These are phyloP conservation scores for Planococcus citri DNA, from an alignment of 1,140 invertebrate genomes.

Conservation along the genomic window DNA sequence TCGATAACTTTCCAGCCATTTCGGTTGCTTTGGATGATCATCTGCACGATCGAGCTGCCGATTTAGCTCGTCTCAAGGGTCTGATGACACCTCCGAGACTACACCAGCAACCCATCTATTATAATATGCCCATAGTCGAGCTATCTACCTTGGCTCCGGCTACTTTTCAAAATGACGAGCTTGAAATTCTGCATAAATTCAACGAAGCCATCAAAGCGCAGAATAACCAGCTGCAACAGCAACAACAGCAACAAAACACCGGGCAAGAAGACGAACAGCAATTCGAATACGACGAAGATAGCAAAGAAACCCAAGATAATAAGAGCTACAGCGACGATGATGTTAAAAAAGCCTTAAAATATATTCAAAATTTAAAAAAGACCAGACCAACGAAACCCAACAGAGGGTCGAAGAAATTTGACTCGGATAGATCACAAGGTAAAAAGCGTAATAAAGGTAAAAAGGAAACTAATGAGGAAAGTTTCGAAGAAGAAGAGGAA, in stretches of 20 bases:
- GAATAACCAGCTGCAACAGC: not conserved
- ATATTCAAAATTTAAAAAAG: not conserved
- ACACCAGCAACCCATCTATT: not conserved
- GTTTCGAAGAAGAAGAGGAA: not conserved
- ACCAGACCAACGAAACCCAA: not conserved
- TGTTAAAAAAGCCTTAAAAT: not conserved
- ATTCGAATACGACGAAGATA: not conserved
- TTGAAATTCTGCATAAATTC: not conserved
- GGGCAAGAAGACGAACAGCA: not conserved
- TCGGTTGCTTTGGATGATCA: not conserved
- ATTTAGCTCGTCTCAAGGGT: not conserved
- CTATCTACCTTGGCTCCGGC: not conserved
- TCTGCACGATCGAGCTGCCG: not conserved
- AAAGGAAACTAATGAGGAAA: not conserved
- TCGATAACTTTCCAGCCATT: not conserved
- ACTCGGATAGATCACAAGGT: not conserved
- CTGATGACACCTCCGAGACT: not conserved
- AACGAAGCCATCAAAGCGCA: not conserved
- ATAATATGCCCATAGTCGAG: not conserved
- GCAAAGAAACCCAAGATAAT: not conserved
- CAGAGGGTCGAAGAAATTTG: not conserved
- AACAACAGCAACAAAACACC: not conserved
- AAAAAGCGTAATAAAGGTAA: not conserved
- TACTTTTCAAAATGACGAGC: not conserved
- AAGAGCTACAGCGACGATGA: conserved; percentile 11